Evolutionary conservation across 1,140 invertebrate genomes (phyloP).

Genomic region (Cotesia typhae): DNA sequence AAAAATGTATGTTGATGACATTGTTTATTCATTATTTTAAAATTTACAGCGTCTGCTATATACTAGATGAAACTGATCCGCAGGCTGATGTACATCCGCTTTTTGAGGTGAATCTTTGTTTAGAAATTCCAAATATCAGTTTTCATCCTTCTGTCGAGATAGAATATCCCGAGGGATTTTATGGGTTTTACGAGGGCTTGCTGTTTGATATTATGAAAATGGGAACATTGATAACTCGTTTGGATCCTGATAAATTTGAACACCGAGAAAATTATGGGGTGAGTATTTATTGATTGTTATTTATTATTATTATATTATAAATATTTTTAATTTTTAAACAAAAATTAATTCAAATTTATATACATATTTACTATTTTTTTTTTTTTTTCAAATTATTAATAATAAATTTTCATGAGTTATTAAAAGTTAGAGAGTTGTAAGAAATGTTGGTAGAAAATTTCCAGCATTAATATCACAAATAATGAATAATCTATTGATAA

Average conservation of each 20-base stretch:
- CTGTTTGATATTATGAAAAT: constrained; percentile 73
- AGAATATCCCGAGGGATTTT: constrained; percentile 70
- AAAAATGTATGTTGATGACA: not conserved
- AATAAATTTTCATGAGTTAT: not conserved
- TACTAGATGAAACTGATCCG: constrained; percentile 64
- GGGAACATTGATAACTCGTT: constrained; percentile 75
- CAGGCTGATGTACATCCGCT: constrained; percentile 59
- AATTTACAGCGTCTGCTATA: constrained; percentile 57
- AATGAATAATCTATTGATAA: too few relatives aligned
- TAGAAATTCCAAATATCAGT: constrained; percentile 71
- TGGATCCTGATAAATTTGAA: constrained; percentile 54
- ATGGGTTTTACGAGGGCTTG: constrained; percentile 67
- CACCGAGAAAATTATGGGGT: constrained; percentile 53
- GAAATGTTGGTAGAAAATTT: too few relatives aligned
- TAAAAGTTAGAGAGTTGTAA: too few relatives aligned
- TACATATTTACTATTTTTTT: too few relatives aligned
- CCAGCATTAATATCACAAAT: too few relatives aligned
- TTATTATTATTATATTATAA: not conserved
- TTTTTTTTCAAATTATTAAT: too few relatives aligned
- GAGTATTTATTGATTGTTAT: constrained; percentile 15
- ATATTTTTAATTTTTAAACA: too few relatives aligned
- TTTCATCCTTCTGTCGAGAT: constrained; percentile 72
- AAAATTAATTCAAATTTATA: too few relatives aligned
- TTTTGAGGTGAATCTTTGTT: constrained; percentile 72
- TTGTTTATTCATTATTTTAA: constrained; percentile 27